These are phyloP conservation scores for Talpa occidentalis DNA, from an alignment of 2,113 vertebrate genomes.

Conservation along the genomic window DNA sequence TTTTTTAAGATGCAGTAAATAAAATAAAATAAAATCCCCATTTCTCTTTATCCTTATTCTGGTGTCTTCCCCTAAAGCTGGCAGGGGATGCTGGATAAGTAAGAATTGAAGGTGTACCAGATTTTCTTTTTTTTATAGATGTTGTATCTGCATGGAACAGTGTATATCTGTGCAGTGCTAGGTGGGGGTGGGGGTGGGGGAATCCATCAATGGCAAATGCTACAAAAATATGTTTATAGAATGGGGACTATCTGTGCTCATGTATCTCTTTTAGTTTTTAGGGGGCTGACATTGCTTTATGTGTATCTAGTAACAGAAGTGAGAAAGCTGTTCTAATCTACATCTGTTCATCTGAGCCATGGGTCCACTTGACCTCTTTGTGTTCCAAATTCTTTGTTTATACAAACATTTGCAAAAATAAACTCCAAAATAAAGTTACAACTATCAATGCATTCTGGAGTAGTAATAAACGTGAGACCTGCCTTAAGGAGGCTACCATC, in stretches of 20 bases:
- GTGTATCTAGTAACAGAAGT: neutral
- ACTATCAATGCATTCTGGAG: neutral
- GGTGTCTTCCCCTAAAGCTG: neutral
- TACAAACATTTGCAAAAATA: neutral
- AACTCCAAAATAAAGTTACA: neutral
- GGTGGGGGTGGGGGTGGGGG: too few species aligned
- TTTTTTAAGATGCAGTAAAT: neutral
- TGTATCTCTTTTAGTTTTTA: neutral
- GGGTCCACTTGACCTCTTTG: neutral
- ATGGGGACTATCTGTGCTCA: neutral
- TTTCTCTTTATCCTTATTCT: neutral
- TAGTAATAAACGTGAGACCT: neutral
- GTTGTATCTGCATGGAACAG: neutral
- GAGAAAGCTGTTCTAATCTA: neutral
- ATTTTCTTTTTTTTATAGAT: neutral
- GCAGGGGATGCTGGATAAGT: neutral
- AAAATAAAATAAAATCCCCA: neutral
- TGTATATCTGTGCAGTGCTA: too few species aligned
- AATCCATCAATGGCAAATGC: too few species aligned
- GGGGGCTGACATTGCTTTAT: neutral
- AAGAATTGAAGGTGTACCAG: fast-evolving
- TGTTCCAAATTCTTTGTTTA: neutral
- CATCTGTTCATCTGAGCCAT: neutral
- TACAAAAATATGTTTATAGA: neutral
- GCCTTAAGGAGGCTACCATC: neutral